phyloP scores from a whole-genome alignment of 1,140 invertebrate species.

The Hypothenemus hampei region DNA sequence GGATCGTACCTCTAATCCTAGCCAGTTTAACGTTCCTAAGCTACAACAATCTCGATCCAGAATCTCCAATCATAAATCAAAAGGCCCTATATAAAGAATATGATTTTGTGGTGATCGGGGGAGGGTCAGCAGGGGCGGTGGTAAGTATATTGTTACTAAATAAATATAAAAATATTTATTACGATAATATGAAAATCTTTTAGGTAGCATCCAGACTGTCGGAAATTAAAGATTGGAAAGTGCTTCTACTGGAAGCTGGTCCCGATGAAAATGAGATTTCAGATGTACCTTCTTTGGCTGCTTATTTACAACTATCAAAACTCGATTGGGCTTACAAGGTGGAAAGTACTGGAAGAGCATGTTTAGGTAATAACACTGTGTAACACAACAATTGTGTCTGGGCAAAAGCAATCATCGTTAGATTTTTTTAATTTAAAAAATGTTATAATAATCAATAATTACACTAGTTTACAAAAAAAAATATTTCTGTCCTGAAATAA shows the following conservation, averaged over 20 bases:
- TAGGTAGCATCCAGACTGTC: conserved; percentile 72
- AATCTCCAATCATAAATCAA: conserved; percentile 61
- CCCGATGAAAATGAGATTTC: conserved; percentile 88
- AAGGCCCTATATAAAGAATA: conserved; percentile 59
- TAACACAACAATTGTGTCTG: too few relatives aligned
- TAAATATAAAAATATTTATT: background rate
- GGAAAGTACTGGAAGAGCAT: conserved; percentile 76
- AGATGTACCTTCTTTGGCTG: conserved; percentile 81
- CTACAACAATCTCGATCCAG: conserved; percentile 76
- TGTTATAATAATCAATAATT: too few relatives aligned
- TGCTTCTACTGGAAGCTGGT: conserved; percentile 86
- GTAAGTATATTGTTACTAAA: conserved; percentile 51
- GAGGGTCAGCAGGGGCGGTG: conserved; percentile 89
- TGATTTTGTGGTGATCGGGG: conserved; percentile 84
- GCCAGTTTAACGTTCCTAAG: conserved; percentile 77
- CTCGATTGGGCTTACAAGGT: conserved; percentile 92
- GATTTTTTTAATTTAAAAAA: too few relatives aligned
- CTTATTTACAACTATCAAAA: conserved; percentile 80
- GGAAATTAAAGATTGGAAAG: conserved; percentile 73
- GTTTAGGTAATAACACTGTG: conserved; percentile 51
- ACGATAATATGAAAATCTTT: background rate
- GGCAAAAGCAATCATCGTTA: too few relatives aligned
- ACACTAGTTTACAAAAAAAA: too few relatives aligned
- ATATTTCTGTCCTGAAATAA: too few relatives aligned
- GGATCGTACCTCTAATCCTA: conserved; percentile 75